Evolutionary conservation across 2,113 vertebrate genomes (phyloP).

Genomic region (Pelobates fuscus): DNA sequence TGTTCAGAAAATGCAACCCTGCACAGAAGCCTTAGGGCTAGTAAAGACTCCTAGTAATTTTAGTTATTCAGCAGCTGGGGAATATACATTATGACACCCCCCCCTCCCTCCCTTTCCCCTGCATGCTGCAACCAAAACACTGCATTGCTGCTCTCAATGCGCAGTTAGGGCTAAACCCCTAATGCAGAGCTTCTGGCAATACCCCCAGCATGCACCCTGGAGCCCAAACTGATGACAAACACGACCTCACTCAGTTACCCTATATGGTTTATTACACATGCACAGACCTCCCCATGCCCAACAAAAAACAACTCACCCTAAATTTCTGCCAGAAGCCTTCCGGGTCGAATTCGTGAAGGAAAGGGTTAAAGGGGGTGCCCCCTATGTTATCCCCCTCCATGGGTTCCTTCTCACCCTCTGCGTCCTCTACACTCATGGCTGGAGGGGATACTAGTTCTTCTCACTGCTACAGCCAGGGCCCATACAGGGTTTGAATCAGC

Average conservation of each 20-base stretch:
- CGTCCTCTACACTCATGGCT: conserved; percentile 12
- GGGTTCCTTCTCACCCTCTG: background rate
- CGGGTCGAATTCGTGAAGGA: conserved; percentile 70
- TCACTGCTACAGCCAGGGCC: conserved; percentile 31
- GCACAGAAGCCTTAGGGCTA: too few species aligned
- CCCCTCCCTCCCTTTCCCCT: too few species aligned
- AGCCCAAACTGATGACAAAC: background rate
- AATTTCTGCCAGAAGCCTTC: conserved; percentile 64
- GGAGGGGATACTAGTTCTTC: background rate
- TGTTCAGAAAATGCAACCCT: too few species aligned
- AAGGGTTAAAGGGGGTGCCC: conserved; percentile 68
- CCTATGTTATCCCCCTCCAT: background rate
- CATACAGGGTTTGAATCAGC: conserved; percentile 10
- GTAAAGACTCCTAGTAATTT: too few species aligned
- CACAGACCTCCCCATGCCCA: too few species aligned
- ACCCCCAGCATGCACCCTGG: background rate
- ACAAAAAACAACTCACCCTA: conserved; percentile 74
- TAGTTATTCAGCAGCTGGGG: too few species aligned
- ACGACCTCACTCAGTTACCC: background rate
- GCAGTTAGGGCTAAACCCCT: background rate
- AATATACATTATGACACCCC: too few species aligned
- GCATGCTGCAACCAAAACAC: too few species aligned
- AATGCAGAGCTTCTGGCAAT: background rate
- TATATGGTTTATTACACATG: too few species aligned
- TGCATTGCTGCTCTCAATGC: background rate